These are phyloP conservation scores for Pitangus sulphuratus DNA, from an alignment of 2,797 vertebrate species.

Conservation along the genomic window DNA sequence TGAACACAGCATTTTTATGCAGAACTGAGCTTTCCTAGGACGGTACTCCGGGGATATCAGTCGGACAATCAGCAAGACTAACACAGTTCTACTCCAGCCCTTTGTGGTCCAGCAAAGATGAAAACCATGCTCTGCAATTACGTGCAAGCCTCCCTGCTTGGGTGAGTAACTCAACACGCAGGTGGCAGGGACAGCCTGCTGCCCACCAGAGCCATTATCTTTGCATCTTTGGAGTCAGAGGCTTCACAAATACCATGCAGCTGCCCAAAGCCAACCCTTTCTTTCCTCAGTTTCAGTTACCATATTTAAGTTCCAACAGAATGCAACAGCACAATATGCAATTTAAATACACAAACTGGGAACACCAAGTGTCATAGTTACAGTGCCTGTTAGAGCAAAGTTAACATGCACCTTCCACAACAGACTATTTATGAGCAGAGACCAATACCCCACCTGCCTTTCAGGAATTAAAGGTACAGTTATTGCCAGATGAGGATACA, in stretches of 20 bases:
- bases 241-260: background rate
- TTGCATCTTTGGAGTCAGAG: background rate
- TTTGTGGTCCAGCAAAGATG: background rate
- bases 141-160: background rate
- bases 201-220: background rate
- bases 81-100: background rate
- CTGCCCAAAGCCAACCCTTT: background rate
- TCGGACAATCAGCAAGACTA: background rate
- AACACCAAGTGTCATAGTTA: too few species aligned
- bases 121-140: background rate
- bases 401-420: background rate
- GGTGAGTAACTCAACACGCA: rapidly evolving
- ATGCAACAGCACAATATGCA: background rate
- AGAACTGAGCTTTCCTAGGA: background rate
- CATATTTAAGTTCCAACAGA: background rate
- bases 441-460: background rate
- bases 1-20: background rate
- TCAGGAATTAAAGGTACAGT: background rate
- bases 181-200: background rate
- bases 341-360: background rate
- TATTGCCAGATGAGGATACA: background rate
- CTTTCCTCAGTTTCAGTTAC: background rate
- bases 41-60: background rate
- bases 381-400: background rate
- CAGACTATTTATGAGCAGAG: rapidly evolving